Percentiles rank a stretch among this genome's conserved stretches.
Conservation (phyloP, 2,113 vertebrate species). For the Pteruthius melanotis region DNA sequence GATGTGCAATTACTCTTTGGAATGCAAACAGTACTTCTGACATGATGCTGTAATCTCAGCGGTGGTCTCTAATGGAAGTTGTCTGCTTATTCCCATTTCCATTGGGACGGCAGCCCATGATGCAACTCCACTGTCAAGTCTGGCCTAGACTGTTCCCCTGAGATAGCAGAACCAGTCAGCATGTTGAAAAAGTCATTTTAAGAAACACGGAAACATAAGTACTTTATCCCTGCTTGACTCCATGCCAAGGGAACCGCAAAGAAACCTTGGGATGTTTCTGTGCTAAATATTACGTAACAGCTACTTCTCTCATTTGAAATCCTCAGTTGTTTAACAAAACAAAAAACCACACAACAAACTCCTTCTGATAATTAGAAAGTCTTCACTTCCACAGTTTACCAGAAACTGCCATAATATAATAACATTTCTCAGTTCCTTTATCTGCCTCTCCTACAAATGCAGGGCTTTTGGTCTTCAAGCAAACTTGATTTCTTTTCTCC, state of each 20-base stretch:
- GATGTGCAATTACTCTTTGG: conserved; percentile 1
- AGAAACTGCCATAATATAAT: background rate
- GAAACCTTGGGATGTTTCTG: background rate
- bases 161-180: background rate
- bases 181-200: conserved; percentile 8
- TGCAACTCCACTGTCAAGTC: background rate
- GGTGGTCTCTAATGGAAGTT: conserved; percentile 23
- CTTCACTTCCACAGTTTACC: background rate
- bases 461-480: background rate
- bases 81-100: conserved; percentile 14
- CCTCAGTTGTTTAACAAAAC: background rate
- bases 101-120: background rate
- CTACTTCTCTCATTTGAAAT: background rate
- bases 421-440: background rate
- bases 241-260: background rate
- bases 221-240: conserved; percentile 45
- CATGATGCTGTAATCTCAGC: background rate
- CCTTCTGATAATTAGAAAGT: background rate
- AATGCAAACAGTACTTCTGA: background rate
- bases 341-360: accelerated
- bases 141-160: background rate
- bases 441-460: background rate
- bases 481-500: background rate
- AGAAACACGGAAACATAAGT: background rate
- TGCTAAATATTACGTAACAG: background rate